These are phyloP conservation scores for Microplitis manilae DNA, from an alignment of 2,888 invertebrate genomes.

Conservation along the genomic window DNA sequence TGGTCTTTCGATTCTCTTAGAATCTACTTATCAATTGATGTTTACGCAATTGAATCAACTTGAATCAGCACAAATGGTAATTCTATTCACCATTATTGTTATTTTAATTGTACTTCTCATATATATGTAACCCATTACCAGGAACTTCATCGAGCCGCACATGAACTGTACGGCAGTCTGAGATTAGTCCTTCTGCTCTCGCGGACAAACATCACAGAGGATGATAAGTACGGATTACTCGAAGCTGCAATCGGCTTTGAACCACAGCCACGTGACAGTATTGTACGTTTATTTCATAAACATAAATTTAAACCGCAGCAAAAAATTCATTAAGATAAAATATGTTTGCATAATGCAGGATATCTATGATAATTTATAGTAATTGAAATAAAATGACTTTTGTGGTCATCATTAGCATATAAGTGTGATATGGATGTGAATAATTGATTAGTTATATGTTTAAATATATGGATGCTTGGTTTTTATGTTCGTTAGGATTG, in stretches of 20 bases:
- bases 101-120: slow-evolving; percentile 5
- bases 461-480: background rate
- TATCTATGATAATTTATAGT: background rate
- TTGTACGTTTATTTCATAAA: slow-evolving; percentile 55
- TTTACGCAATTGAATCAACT: slow-evolving; percentile 60
- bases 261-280: slow-evolving; percentile 58
- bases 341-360: background rate
- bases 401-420: no score
- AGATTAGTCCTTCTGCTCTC: slow-evolving; percentile 58
- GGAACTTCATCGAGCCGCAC: slow-evolving; percentile 59
- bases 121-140: slow-evolving; percentile 47
- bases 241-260: slow-evolving; percentile 64
- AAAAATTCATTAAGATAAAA: no score
- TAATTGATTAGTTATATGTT: no score
- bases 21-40: slow-evolving; percentile 59
- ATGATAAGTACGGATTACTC: slow-evolving; percentile 61
- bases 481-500: slow-evolving; percentile 74
- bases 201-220: slow-evolving; percentile 55
- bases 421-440: no score
- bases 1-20: slow-evolving; percentile 70
- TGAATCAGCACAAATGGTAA: slow-evolving; percentile 58
- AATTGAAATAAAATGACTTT: background rate
- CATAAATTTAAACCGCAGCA: no score
- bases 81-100: slow-evolving; percentile 17
- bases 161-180: slow-evolving; percentile 58